Conservation (phyloP, 2,888 invertebrate genomes). For the Hirtodrosophila cameraria region DNA sequence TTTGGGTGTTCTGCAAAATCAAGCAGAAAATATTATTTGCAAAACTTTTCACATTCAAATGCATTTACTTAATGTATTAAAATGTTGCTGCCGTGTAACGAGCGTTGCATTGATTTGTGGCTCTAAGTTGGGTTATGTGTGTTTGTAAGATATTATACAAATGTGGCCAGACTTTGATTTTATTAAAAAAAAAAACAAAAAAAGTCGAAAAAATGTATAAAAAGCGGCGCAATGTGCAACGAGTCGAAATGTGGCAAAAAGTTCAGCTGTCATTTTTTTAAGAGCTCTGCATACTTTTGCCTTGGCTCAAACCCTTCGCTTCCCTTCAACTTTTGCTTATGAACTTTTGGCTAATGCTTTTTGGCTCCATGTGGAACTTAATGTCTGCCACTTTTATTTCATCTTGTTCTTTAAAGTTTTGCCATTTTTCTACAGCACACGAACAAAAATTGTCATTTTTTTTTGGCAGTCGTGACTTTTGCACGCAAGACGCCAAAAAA, state of each 20-base stretch:
- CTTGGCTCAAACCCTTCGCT: neutral
- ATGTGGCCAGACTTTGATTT: constrained; percentile 64
- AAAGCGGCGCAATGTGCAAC: constrained; percentile 39
- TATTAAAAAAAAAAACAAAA: constrained; percentile 33
- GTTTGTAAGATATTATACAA: constrained; percentile 55
- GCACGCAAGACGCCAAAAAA: constrained; percentile 33
- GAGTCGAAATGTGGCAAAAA: constrained; percentile 54
- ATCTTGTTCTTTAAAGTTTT: constrained; percentile 71
- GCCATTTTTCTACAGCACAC: constrained; percentile 61
- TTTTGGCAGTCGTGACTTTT: constrained; percentile 37
- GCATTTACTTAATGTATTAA: constrained; percentile 76
- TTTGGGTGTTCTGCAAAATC: constrained; percentile 37
- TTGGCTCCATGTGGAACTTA: constrained; percentile 60
- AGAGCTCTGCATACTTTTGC: constrained; percentile 22
- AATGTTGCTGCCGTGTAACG: constrained; percentile 45
- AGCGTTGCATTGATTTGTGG: constrained; percentile 36
- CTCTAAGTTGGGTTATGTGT: constrained; percentile 47
- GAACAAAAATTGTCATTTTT: constrained; percentile 50
- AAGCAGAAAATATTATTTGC: constrained; percentile 56
- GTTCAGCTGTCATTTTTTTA: constrained; percentile 72
- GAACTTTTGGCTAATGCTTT: constrained; percentile 68
- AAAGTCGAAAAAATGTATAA: constrained; percentile 10
- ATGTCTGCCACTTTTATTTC: constrained; percentile 66
- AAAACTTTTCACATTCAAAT: constrained; percentile 70
- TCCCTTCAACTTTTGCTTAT: constrained; percentile 65